Conservation (phyloP, 2,113 vertebrate genomes). For the Thomomys bottae region DNA sequence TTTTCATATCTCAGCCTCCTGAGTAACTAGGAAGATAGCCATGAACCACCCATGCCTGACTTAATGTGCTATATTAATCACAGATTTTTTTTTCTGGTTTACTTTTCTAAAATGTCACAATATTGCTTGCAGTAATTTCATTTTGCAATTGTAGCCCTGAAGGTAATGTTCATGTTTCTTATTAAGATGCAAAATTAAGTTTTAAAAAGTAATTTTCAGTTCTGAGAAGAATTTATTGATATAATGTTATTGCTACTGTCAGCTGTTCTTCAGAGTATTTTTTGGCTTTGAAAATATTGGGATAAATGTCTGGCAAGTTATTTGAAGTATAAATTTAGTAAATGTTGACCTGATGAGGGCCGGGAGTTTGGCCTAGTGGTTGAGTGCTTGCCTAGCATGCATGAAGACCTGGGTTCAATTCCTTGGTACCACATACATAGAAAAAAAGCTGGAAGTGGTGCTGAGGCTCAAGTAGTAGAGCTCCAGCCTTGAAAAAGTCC, state of each 20-base stretch:
- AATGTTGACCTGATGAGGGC: too few relatives aligned
- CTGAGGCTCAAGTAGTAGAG: too few relatives aligned
- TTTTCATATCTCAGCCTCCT: too few relatives aligned
- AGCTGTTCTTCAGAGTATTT: too few relatives aligned
- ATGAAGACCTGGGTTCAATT: too few relatives aligned
- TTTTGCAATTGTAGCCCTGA: conserved; percentile 3
- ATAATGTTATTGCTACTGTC: not conserved
- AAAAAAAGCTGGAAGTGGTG: too few relatives aligned
- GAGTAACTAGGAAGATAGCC: too few relatives aligned
- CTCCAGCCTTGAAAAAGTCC: too few relatives aligned
- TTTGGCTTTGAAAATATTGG: not conserved
- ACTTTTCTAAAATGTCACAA: conserved; percentile 11
- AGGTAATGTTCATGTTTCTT: not conserved
- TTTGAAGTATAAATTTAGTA: conserved; percentile 21
- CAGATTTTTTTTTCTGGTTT: not conserved
- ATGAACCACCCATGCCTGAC: too few relatives aligned
- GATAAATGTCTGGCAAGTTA: conserved; percentile 16
- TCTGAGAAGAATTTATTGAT: not conserved
- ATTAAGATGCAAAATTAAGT: conserved; percentile 13
- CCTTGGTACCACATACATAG: too few relatives aligned
- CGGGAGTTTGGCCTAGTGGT: too few relatives aligned
- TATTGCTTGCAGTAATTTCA: conserved; percentile 49
- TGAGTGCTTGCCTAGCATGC: too few relatives aligned
- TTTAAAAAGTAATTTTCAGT: conserved; percentile 1
- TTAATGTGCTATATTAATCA: not conserved